Percentiles rank a stretch among this genome's conserved stretches.
Evolutionary conservation across 2,888 invertebrate species (phyloP).

Genomic region (Vesta saturnalis): DNA sequence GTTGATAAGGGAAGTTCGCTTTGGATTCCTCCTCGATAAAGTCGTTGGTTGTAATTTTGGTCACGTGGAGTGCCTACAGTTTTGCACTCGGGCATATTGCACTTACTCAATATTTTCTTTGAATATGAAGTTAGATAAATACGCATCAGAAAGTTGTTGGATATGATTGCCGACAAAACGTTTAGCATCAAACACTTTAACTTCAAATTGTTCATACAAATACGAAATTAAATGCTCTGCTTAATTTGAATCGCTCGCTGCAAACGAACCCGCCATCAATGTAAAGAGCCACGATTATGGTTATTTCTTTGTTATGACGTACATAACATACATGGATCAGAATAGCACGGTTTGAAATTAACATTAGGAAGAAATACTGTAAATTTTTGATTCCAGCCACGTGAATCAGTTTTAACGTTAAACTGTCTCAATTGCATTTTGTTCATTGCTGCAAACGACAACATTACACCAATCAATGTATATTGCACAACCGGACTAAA

Average conservation of each 20-base stretch:
- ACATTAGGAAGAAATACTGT: not conserved
- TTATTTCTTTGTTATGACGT: not conserved
- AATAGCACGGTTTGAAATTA: not conserved
- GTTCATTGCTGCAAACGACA: not conserved
- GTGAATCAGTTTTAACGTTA: not conserved
- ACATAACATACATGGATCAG: constrained; percentile 2
- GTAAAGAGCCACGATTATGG: not conserved
- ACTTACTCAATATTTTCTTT: not conserved
- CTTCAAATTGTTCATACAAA: no score
- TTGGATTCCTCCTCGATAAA: not conserved
- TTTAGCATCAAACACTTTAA: constrained; percentile 1
- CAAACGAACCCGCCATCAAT: not conserved
- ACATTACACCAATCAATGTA: not conserved
- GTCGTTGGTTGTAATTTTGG: not conserved
- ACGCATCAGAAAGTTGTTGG: not conserved
- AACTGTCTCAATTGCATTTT: constrained; percentile 3
- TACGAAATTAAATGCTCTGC: no score
- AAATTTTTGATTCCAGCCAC: not conserved
- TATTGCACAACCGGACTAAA: constrained; percentile 3
- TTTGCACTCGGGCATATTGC: not conserved
- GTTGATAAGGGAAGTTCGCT: not conserved
- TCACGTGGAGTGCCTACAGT: not conserved
- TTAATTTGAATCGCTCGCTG: not conserved
- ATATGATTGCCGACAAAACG: not conserved
- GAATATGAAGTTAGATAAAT: not conserved